phyloP scores from a whole-genome alignment of 2,888 invertebrate genomes.

The Eupithecia vulgata region DNA sequence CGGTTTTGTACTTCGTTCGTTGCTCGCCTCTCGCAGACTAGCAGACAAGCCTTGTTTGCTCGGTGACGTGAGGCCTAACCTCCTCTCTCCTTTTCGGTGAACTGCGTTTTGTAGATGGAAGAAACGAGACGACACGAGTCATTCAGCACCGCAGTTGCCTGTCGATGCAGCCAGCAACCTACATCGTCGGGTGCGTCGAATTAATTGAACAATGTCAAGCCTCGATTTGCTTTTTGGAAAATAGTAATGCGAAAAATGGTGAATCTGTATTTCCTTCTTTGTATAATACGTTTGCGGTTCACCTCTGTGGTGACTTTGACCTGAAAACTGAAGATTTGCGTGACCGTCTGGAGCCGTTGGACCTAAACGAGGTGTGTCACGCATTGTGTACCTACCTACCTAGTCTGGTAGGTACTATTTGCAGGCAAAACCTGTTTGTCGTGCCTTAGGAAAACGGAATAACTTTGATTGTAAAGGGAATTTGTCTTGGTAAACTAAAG shows the following conservation, averaged over 20 bases:
- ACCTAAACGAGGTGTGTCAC: conserved; percentile 43
- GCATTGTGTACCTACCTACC: conserved; percentile 26
- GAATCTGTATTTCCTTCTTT: conserved; percentile 20
- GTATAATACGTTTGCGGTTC: conserved; percentile 27
- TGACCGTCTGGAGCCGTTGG: conserved; percentile 40
- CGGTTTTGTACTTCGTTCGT: conserved; percentile 66
- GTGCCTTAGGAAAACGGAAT: conserved; percentile 15
- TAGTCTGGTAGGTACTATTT: conserved; percentile 16
- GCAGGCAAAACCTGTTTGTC: conserved; percentile 28
- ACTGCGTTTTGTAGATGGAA: conserved; percentile 19
- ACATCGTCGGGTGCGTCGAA: conserved; percentile 73
- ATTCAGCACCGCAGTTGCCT: conserved; percentile 59
- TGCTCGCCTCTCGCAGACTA: conserved; percentile 77
- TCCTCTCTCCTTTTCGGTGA: conserved; percentile 57
- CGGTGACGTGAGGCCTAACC: conserved; percentile 68
- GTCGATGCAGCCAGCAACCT: conserved; percentile 77
- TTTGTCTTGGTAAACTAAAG: conserved; percentile 5
- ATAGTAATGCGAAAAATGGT: conserved; percentile 57
- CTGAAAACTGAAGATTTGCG: conserved; percentile 42
- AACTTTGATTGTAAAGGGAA: conserved; percentile 13
- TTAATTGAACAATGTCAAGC: conserved; percentile 73
- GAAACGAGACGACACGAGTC: conserved; percentile 57
- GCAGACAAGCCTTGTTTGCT: conserved; percentile 81
- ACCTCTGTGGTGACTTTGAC: conserved; percentile 40
- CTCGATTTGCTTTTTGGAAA: conserved; percentile 67